Base-by-base conservation (phyloP, 2,113 vertebrate genomes). In the Zosterops lateralis region DNA sequence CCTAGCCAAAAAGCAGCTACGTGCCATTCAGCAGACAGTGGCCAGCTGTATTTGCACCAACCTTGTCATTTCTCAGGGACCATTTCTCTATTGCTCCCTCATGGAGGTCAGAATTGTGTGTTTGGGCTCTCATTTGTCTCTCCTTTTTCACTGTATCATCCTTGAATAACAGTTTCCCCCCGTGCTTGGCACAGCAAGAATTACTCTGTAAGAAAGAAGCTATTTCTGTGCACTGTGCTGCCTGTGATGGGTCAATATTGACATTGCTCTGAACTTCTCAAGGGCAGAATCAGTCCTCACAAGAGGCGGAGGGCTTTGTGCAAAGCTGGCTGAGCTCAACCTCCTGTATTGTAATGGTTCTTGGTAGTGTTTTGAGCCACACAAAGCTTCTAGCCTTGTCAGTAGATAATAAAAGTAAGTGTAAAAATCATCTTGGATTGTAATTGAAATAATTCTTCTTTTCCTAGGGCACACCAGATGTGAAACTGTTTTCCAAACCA, bases 31-130 rank as follows among this genome's bases (percentile, higher is more conserved):
- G 97, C 99, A 99, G 97, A 99, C 98, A 3, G 98, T 99, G 3
- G 99, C 99, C 89, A 99, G 99, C 97, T 99, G 99, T 95, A 98
- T 99, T 92, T 99, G 99, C 75, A 99, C 99, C 95, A 99, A 99
- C 95, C 98, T 99, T 14, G 98, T 99, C 56, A 97, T 99, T 89
- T 99, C 99, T 7, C 99, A 99, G 96, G 99, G 99, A 14, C 99
- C 99, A 6, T 99, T 99, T 96, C 99, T 99, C 51, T 99, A 99
- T 84, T 99, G 99, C 87, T 98, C 98, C 78, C 98, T 99, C 87
- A 98, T 98, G 98, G 99, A 99, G 99, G 99, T 99, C 48, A 94
- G 89, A 65, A 89, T 71, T 84, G 2, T 64, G 10, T 18, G 76
- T 53, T 84, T 74, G 17, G 2, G 21, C 38, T 67, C 51, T 68